phyloP scores from a whole-genome alignment of 1,140 invertebrate genomes.

The Hypothenemus hampei region DNA sequence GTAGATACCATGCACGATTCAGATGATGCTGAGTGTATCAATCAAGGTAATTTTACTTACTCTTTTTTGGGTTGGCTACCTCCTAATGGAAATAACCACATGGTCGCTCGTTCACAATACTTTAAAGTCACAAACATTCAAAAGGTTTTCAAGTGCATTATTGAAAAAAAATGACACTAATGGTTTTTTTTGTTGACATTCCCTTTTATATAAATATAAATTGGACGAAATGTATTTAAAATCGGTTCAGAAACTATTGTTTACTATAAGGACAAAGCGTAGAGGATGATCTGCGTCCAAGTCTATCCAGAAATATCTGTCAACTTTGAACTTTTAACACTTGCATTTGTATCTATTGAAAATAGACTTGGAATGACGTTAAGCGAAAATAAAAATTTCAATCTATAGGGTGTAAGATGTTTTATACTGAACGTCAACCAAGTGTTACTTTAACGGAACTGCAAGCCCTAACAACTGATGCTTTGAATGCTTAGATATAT shows the following conservation, averaged over 20 bases:
- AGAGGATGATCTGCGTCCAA: neutral
- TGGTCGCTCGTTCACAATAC: neutral
- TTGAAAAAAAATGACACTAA: neutral
- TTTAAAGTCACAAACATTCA: neutral
- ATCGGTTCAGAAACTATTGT: no score
- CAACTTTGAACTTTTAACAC: constrained; percentile 19
- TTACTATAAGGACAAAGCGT: constrained; percentile 1
- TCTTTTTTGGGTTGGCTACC: constrained; percentile 15
- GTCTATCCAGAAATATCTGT: constrained; percentile 17
- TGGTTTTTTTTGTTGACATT: neutral
- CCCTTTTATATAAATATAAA: neutral
- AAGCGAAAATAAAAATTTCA: constrained; percentile 1
- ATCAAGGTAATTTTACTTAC: constrained; percentile 17
- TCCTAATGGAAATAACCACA: constrained; percentile 20
- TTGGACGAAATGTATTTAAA: no score
- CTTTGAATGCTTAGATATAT: no score
- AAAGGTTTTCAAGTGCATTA: no score
- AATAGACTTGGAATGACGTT: no score
- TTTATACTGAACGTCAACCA: no score
- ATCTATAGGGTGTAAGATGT: no score
- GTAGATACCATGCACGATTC: constrained; percentile 10
- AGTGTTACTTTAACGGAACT: no score
- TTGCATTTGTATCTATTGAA: no score
- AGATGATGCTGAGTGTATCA: neutral
- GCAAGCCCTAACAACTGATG: no score